These are phyloP conservation scores for Thaumatotibia leucotreta DNA, from an alignment of 1,140 invertebrate genomes.

Conservation along the genomic window DNA sequence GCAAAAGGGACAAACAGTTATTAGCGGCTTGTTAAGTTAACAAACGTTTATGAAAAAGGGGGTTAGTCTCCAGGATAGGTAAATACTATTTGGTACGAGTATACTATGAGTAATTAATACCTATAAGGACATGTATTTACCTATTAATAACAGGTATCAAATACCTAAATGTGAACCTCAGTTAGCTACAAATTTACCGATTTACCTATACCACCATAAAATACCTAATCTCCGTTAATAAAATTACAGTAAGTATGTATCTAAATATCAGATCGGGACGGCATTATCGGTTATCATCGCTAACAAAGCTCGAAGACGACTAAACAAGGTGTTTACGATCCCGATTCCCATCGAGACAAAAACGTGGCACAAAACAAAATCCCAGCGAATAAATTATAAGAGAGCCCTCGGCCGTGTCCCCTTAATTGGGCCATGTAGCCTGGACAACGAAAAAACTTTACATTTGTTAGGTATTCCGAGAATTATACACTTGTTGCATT, in stretches of 20 bases:
- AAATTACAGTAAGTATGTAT: background rate
- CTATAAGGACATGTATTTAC: too few species aligned
- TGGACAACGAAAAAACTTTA: slow-evolving; percentile 64
- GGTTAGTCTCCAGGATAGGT: too few species aligned
- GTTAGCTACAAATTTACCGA: too few species aligned
- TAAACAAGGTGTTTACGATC: slow-evolving; percentile 72
- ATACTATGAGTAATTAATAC: too few species aligned
- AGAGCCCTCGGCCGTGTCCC: slow-evolving; percentile 43
- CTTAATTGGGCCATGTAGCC: slow-evolving; percentile 69
- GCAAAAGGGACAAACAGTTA: too few species aligned
- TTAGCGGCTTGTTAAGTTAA: too few species aligned
- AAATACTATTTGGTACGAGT: too few species aligned
- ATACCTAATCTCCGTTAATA: too few species aligned
- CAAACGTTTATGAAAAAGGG: too few species aligned
- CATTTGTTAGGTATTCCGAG: slow-evolving; percentile 73
- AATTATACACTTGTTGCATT: slow-evolving; percentile 69
- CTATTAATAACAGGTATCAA: too few species aligned
- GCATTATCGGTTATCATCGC: slow-evolving; percentile 37
- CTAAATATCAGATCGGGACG: slow-evolving; percentile 13
- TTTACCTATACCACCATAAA: too few species aligned
- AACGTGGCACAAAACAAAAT: slow-evolving; percentile 52
- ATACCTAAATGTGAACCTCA: too few species aligned
- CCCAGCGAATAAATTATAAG: slow-evolving; percentile 71
- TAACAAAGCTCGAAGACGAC: slow-evolving; percentile 49
- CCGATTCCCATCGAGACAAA: slow-evolving; percentile 61